Evolutionary conservation across 2,888 invertebrate genomes (phyloP).

Genomic region (Hirtodrosophila duncani): DNA sequence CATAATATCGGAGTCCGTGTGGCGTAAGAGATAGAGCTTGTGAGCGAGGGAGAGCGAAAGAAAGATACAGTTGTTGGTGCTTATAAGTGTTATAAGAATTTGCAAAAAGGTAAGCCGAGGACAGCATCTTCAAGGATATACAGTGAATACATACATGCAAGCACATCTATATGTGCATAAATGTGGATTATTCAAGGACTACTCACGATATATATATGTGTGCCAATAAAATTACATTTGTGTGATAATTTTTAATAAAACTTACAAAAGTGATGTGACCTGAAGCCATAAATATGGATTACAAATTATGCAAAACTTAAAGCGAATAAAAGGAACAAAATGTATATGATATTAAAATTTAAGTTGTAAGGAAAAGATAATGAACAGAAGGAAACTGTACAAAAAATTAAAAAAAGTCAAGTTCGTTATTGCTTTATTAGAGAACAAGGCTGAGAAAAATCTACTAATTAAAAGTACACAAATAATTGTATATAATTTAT

Average conservation of each 20-base stretch:
- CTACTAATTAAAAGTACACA: too few species aligned
- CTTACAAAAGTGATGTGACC: conserved; percentile 40
- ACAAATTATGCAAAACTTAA: conserved; percentile 14
- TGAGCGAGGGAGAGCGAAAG: conserved; percentile 37
- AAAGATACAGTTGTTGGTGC: conserved; percentile 37
- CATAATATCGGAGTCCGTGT: conserved; percentile 60
- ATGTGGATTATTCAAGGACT: conserved; percentile 28
- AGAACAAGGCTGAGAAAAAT: not conserved
- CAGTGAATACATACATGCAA: conserved; percentile 11
- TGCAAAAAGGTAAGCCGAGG: conserved; percentile 52
- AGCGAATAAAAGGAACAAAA: conserved; percentile 45
- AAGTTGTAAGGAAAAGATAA: conserved; percentile 16
- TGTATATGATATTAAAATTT: conserved; percentile 33
- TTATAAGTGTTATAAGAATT: conserved; percentile 37
- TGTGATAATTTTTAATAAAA: conserved; percentile 34
- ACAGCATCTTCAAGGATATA: conserved; percentile 58
- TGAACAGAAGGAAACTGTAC: conserved; percentile 3
- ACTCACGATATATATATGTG: too few species aligned
- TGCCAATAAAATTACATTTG: conserved; percentile 4
- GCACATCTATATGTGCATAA: conserved; percentile 11
- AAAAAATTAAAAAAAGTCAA: conserved; percentile 11
- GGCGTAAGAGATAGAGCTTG: too few species aligned
- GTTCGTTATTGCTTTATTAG: conserved; percentile 30
- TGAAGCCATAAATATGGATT: conserved; percentile 15
- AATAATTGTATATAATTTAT: too few species aligned